phyloP scores from a whole-genome alignment of 2,113 vertebrate genomes.

The Datnioides undecimradiatus region DNA sequence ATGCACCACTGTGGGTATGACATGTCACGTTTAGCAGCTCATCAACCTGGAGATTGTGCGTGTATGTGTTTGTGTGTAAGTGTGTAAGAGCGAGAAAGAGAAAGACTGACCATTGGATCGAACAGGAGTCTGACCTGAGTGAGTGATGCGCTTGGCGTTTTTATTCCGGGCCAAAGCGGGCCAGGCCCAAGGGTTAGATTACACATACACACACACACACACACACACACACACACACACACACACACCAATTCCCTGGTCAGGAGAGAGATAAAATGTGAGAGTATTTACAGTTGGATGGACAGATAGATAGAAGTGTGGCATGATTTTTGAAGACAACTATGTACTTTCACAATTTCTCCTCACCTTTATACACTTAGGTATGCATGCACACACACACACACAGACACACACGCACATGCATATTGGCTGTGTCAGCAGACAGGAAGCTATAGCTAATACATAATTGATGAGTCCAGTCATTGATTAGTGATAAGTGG shows the following conservation, averaged over 20 bases:
- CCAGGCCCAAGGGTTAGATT: slow-evolving; percentile 61
- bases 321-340: slow-evolving; percentile 19
- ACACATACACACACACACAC: slow-evolving; percentile 56
- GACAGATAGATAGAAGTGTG: slow-evolving; percentile 11
- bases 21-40: slow-evolving; percentile 39
- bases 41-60: background rate
- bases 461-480: slow-evolving; percentile 74
- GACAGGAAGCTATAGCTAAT: slow-evolving; percentile 65
- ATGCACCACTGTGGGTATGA: slow-evolving; percentile 12
- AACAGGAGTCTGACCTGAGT: slow-evolving; percentile 55
- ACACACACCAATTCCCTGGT: slow-evolving; percentile 44
- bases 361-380: background rate
- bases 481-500: slow-evolving; percentile 78
- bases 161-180: slow-evolving; percentile 37
- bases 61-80: slow-evolving; percentile 6
- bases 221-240: slow-evolving; percentile 56
- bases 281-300: slow-evolving; percentile 24
- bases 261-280: slow-evolving; percentile 22
- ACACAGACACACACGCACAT: background rate
- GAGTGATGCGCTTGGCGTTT: slow-evolving; percentile 65
- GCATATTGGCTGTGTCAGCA: slow-evolving; percentile 65
- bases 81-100: background rate
- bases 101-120: slow-evolving; percentile 29
- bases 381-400: background rate
- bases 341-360: slow-evolving; percentile 19